Evolutionary conservation across 2,113 vertebrate species (phyloP).

Genomic region (Gambusia affinis): DNA sequence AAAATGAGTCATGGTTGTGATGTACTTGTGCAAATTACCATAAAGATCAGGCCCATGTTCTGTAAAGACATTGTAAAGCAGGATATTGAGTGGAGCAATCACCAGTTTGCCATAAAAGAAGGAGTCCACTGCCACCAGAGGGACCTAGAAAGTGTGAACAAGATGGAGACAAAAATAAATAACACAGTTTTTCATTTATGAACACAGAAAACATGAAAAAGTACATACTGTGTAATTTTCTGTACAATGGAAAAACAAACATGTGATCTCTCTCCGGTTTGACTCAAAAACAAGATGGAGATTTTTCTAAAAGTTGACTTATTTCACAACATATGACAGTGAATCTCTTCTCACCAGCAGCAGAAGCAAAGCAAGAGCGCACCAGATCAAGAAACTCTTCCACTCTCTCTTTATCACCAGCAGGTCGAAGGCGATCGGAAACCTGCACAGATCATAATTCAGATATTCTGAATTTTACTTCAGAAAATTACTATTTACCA

Average conservation of each 20-base stretch:
- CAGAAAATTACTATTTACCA: background rate
- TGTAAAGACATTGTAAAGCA: conserved; percentile 96
- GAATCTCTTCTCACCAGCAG: conserved; percentile 86
- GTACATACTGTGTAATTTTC: background rate
- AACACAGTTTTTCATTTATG: background rate
- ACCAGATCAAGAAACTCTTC: conserved; percentile 91
- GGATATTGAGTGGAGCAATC: conserved; percentile 92
- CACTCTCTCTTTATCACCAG: conserved; percentile 88
- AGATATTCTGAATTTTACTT: background rate
- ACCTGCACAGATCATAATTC: conserved; percentile 67
- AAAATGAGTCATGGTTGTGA: background rate
- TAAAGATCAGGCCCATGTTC: conserved; percentile 95
- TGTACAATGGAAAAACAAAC: background rate
- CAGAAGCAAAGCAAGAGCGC: conserved; percentile 83
- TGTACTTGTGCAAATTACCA: conserved; percentile 76
- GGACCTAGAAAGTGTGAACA: conserved; percentile 80
- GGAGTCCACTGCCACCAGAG: conserved; percentile 90
- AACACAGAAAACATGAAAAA: background rate
- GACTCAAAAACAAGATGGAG: background rate
- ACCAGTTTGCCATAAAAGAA: conserved; percentile 95
- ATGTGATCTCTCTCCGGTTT: background rate
- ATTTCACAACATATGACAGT: background rate
- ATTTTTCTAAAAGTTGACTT: background rate
- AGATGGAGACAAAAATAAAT: background rate
- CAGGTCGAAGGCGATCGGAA: conserved; percentile 93